Evolutionary conservation across 2,113 vertebrate species (phyloP).

Genomic region (Microcebus murinus): DNA sequence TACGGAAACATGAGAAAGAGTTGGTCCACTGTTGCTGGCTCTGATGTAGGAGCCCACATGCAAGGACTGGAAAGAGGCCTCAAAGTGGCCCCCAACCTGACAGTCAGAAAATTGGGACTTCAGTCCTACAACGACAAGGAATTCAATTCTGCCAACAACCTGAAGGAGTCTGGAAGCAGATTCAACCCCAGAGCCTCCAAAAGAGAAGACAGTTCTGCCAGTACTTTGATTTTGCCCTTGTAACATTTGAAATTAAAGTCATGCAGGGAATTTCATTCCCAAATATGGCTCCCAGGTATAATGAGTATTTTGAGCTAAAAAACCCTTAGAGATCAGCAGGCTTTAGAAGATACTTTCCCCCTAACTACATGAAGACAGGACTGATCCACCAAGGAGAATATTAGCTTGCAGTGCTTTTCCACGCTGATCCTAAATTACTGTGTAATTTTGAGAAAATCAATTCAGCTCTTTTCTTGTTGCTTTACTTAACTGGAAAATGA

Average conservation of each 20-base stretch:
- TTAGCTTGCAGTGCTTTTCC: not conserved
- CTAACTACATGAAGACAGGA: no score
- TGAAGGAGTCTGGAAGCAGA: not conserved
- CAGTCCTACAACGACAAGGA: not conserved
- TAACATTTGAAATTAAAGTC: not conserved
- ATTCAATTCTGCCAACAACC: not conserved
- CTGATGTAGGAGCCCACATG: not conserved
- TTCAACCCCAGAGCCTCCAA: not conserved
- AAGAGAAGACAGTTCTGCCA: not conserved
- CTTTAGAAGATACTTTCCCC: no score
- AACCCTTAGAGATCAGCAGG: no score
- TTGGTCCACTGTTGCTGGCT: not conserved
- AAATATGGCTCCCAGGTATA: no score
- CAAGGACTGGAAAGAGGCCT: not conserved
- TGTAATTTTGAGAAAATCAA: not conserved
- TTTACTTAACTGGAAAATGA: not conserved
- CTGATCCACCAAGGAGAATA: not conserved
- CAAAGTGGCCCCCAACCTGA: not conserved
- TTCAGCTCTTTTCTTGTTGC: not conserved
- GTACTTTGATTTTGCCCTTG: not conserved
- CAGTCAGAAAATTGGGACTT: not conserved
- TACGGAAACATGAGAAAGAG: not conserved
- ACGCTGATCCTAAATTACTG: not conserved
- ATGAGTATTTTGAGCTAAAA: no score
- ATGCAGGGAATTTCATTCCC: no score